A percentile compares a stretch with the other conserved stretches of the same genome.
Conservation (phyloP, 2,113 vertebrate species). For the Podocnemis expansa region DNA sequence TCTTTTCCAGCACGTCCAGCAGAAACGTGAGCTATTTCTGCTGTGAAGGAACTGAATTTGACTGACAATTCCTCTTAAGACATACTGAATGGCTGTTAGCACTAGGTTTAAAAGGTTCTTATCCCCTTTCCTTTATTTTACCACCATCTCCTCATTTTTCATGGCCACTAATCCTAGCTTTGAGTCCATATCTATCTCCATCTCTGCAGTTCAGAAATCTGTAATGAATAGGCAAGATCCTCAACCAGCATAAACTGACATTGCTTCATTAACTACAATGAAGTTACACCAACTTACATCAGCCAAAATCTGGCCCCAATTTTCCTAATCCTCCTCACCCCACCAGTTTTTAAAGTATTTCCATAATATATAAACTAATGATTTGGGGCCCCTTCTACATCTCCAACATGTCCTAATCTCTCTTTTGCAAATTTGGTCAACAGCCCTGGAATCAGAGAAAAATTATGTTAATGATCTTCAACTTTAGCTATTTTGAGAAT, state of each 20-base stretch:
- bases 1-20: background rate
- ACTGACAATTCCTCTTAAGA: background rate
- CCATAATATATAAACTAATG: background rate
- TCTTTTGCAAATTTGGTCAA: slow-evolving; percentile 39
- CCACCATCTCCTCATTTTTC: slow-evolving; percentile 8
- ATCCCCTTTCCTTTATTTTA: background rate
- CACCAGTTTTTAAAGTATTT: slow-evolving; percentile 17
- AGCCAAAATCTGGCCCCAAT: background rate
- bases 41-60: background rate
- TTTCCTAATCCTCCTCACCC: no score
- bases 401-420: slow-evolving; percentile 40
- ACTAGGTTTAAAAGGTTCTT: background rate
- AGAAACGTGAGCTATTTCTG: slow-evolving; percentile 3
- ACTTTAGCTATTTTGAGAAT: slow-evolving; percentile 20
- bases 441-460: slow-evolving; percentile 1
- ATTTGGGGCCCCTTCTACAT: background rate
- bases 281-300: background rate
- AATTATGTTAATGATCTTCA: slow-evolving; percentile 26
- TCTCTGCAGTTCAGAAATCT: slow-evolving; percentile 22
- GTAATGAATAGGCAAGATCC: slow-evolving; percentile 54
- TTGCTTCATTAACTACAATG: slow-evolving; percentile 56
- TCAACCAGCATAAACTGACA: slow-evolving; percentile 34
- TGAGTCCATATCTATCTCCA: background rate
- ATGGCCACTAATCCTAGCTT: slow-evolving; percentile 8
- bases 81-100: background rate